Base-by-base conservation (phyloP, 2,888 invertebrate genomes). In the Amiota mariae region DNA sequence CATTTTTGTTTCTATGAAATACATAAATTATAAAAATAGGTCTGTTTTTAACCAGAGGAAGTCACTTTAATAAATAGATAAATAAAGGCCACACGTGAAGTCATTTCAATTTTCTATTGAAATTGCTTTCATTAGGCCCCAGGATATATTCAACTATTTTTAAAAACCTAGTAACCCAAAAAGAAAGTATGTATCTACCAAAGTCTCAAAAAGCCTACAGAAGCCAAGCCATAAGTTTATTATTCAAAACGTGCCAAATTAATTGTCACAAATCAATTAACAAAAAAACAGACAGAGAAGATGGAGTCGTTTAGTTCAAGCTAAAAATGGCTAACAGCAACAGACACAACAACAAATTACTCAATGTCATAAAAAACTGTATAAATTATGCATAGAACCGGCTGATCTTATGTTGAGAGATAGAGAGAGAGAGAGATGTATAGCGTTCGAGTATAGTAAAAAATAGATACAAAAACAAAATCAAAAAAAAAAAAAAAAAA, bases 261-360 rank as follows among this genome's bases (percentile, higher is more conserved):
- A 67, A 67, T 67, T 67, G 66, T 49, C 66, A 68, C 51, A 51
- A 63, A 63, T 63, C 63, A 63, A 63, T 63, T 63, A 63, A 46
- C 46, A 63, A 63, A 24, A 11, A 36, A 12, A 57, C 57, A n/a
- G 6, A 15, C 6, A 59, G 59, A 6, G 20, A 59, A 54, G 20
- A 59, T 59, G 59, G 59, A 20, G 36, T 36, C 36, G 36, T 36
- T 36, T 36, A 36, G 36, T 20, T 20, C 59, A 10, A 18, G 8
- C 20, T 11, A 59, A 11, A 36, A 36, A 36, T 12, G 20, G 59
- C 59, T 18, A 18, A 59, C 20, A 18, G 59, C 59, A 20, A 18
- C 20, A 20, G 36, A 36, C 36, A 6, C 36, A 36, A 36, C 36
- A 59, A 59, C 59, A 59, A 59, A 59, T 59, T 59, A 59, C 20